Evolutionary conservation across 2,797 vertebrate genomes (phyloP), one percentile per base, ranked within the genome.

Genomic region (Ficedula albicollis): DNA sequence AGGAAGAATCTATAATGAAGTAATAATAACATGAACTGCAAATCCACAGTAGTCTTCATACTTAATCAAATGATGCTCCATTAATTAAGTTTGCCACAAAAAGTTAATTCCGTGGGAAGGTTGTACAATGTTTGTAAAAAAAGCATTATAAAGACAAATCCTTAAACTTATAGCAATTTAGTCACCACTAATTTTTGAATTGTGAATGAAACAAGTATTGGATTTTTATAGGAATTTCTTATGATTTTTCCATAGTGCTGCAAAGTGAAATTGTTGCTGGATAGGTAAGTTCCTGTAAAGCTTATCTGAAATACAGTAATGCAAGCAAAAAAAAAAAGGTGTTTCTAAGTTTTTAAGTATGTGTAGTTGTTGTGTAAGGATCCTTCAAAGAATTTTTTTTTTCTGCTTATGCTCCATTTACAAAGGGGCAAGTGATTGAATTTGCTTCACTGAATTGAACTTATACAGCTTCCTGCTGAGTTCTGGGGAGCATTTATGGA

Each of bases 401-500:
- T 70, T 32, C 30, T 68, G 38, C 75, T 93, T 93, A 88, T 95
- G 77, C 78, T 93, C 72, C 87, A 84, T 96, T 96, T 97, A 97
- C 92, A 97, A 96, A 97, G 91, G 89, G 83, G 89, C 79, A 96
- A 98, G 97, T 95, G 96, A 97, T 95, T 96, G 81, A 93, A 97
- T 97, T 97, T 97, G 81, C 95, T 95, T 97, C 95, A 95, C 89
- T 87, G 93, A 96, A 97, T 97, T 97, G 93, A 97, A 96, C 95
- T 89, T 95, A 91, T 90, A 96, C 92, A 96, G 93, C 93, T 96
- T 97, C 97, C 95, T 95, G 91, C 96, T 97, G 97, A 74, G 96
- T 92, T 66, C 92, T 93, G 90, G 95, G 96, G 89, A 96, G 85
- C 85, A 62, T 96, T 97, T 97, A 95, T 95, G 95, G 95, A 96